Evolutionary conservation across 2,888 invertebrate species (phyloP).

Genomic region (Junonia oenone): DNA sequence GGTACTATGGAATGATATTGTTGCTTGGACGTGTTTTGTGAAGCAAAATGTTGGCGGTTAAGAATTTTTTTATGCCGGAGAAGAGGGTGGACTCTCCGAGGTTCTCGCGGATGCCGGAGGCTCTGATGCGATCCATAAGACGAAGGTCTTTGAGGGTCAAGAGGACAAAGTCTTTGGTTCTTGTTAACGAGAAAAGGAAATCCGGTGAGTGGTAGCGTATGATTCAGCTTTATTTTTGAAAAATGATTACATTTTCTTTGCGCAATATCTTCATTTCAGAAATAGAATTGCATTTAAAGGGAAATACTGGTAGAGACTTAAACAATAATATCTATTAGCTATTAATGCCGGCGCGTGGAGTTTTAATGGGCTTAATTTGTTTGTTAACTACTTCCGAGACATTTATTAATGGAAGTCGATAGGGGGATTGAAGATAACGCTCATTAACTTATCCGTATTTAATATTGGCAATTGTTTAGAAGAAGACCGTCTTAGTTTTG

Average conservation of each 20-base stretch:
- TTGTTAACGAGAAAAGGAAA: conserved; percentile 87
- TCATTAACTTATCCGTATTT: not conserved
- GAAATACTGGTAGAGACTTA: not conserved
- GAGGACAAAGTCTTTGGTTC: conserved; percentile 86
- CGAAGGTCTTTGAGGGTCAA: conserved; percentile 86
- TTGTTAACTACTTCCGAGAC: conserved; percentile 12
- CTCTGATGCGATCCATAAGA: conserved; percentile 85
- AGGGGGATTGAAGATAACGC: not conserved
- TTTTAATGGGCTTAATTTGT: not conserved
- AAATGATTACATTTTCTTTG: not conserved
- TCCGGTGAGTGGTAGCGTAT: conserved; percentile 85
- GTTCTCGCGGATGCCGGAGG: conserved; percentile 85
- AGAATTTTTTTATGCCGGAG: conserved; percentile 86
- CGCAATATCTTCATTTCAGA: not conserved
- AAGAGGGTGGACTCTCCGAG: conserved; percentile 78
- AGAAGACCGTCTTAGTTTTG: not conserved
- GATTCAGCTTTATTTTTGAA: conserved; percentile 25
- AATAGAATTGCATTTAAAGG: no score
- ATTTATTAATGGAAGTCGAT: conserved; percentile 10
- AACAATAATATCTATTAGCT: not conserved
- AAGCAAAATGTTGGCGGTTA: conserved; percentile 82
- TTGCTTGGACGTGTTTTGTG: conserved; percentile 2
- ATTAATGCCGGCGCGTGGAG: not conserved
- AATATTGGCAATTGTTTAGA: not conserved
- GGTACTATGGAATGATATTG: conserved; percentile 8